A percentile compares a stretch with the other conserved stretches of the same genome.
These are phyloP conservation scores for Arremon brunneinucha DNA, from an alignment of 2,797 vertebrate species.

Conservation along the genomic window DNA sequence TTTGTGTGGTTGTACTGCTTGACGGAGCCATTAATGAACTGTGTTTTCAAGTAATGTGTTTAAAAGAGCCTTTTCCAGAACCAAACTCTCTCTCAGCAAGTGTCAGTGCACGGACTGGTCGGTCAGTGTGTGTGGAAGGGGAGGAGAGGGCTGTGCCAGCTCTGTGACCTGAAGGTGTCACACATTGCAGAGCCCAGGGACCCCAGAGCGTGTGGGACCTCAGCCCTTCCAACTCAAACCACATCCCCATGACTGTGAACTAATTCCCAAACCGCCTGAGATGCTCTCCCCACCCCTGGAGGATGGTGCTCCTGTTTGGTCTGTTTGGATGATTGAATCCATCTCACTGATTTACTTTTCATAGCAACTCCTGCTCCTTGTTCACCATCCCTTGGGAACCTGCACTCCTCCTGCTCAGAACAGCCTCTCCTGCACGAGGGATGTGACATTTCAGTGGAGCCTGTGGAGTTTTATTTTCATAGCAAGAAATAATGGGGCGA, in stretches of 20 bases:
- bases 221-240: background rate
- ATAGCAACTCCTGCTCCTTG: rapidly evolving
- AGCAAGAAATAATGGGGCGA: background rate
- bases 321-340: background rate
- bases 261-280: no score
- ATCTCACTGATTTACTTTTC: background rate
- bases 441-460: background rate
- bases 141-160: background rate
- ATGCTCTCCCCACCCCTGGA: rapidly evolving
- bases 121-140: background rate
- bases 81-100: background rate
- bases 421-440: background rate
- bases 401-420: background rate
- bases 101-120: no score
- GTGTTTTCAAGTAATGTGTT: background rate
- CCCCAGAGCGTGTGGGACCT: no score
- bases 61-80: background rate
- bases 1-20: background rate
- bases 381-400: background rate
- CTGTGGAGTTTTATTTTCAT: background rate
- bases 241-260: rapidly evolving
- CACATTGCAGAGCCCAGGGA: background rate
- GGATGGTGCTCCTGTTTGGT: background rate
- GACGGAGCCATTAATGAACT: background rate
- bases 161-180: background rate